Conservation (phyloP, 2,797 vertebrate species). For the Coluber constrictor region DNA sequence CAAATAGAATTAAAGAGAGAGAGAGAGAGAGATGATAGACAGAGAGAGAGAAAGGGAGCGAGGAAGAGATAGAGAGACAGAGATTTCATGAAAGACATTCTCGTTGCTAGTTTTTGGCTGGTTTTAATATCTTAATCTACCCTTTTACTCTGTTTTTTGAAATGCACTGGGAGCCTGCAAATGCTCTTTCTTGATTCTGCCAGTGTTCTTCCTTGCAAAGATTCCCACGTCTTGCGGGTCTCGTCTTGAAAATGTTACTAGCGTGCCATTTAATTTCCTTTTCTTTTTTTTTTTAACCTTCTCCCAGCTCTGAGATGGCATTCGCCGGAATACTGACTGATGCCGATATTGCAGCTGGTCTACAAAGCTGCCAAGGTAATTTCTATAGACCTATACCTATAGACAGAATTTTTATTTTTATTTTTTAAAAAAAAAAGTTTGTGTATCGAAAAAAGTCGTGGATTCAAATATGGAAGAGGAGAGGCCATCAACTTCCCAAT, state of each 20-base stretch:
- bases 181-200: background rate
- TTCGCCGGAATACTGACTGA: conserved; percentile 75
- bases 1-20: background rate
- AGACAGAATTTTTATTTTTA: background rate
- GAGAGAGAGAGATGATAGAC: background rate
- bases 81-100: background rate
- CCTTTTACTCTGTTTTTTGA: background rate
- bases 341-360: conserved; percentile 74
- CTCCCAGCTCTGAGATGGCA: conserved; percentile 66
- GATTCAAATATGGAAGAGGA: background rate
- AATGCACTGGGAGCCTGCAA: background rate
- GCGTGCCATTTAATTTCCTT: background rate
- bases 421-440: too few relatives aligned
- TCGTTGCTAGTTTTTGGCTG: background rate
- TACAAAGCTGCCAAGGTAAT: conserved; percentile 79
- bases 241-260: background rate
- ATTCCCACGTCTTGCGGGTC: background rate
- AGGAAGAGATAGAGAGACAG: background rate
- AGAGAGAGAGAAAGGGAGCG: background rate
- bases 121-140: background rate
- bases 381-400: background rate
- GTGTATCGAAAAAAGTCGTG: background rate
- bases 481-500: background rate
- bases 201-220: background rate
- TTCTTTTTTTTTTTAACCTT: background rate